phyloP scores from a whole-genome alignment of 2,888 invertebrate species.

The Phymatocera aterrima region DNA sequence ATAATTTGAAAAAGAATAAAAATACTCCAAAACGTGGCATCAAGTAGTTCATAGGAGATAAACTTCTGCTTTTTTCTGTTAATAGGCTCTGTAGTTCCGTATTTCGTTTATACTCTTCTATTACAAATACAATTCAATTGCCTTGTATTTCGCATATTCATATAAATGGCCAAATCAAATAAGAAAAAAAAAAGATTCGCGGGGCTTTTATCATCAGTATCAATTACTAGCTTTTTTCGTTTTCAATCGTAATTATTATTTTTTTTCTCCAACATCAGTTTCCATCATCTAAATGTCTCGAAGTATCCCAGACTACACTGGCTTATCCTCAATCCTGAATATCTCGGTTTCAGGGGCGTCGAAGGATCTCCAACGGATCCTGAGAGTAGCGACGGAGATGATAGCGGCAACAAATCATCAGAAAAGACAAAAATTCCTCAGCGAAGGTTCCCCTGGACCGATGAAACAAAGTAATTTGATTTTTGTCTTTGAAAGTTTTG shows the following conservation, averaged over 20 bases:
- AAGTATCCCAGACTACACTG: background rate
- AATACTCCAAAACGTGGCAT: too few relatives aligned
- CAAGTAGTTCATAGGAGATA: too few relatives aligned
- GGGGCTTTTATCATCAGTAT: constrained; percentile 68
- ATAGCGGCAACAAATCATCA: constrained; percentile 67
- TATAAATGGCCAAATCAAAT: constrained; percentile 55
- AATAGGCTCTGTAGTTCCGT: too few relatives aligned
- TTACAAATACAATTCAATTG: background rate
- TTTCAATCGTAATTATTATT: constrained; percentile 54
- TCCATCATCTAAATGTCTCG: background rate
- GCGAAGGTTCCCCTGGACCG: constrained; percentile 85
- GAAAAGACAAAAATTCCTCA: constrained; percentile 81
- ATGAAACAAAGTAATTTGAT: constrained; percentile 77
- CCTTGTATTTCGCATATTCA: constrained; percentile 23
- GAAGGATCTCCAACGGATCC: constrained; percentile 63
- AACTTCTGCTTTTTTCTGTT: too few relatives aligned
- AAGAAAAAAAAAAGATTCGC: constrained; percentile 49
- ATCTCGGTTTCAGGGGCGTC: constrained; percentile 65
- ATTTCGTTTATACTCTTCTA: background rate
- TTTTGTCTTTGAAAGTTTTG: background rate
- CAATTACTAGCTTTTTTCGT: constrained; percentile 51
- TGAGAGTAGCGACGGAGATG: constrained; percentile 68
- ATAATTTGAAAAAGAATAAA: too few relatives aligned
- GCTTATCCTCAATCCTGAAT: background rate
- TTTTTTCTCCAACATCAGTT: constrained; percentile 18